phyloP scores from a whole-genome alignment of 1,140 invertebrate species.

The Pseudomyrmex pallidus region DNA sequence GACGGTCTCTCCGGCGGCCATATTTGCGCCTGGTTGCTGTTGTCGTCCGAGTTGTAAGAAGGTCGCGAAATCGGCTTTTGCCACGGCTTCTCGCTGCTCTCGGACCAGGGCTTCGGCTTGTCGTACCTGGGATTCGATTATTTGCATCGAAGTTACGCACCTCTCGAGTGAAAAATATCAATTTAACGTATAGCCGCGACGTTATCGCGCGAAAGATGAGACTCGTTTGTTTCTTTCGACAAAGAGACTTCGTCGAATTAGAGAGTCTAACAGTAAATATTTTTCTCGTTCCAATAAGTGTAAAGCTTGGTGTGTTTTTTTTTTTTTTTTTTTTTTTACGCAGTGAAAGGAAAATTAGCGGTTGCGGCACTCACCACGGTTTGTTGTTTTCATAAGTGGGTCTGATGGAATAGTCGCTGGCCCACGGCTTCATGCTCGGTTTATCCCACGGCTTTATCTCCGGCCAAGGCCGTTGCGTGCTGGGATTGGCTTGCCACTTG shows the following conservation, averaged over 20 bases:
- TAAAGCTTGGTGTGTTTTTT: neutral
- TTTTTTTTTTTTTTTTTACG: too few species aligned
- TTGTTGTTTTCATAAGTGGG: slow-evolving; percentile 79
- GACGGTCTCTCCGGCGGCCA: slow-evolving; percentile 82
- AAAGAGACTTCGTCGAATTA: slow-evolving; percentile 37
- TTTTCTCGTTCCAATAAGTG: slow-evolving; percentile 31
- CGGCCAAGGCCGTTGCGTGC: slow-evolving; percentile 82
- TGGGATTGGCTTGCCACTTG: slow-evolving; percentile 90
- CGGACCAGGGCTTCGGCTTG: slow-evolving; percentile 79
- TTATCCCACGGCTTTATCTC: slow-evolving; percentile 82
- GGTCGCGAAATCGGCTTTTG: slow-evolving; percentile 70
- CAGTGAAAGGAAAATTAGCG: slow-evolving; percentile 49
- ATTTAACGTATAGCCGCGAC: too few species aligned
- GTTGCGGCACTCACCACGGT: slow-evolving; percentile 75
- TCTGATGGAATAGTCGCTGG: slow-evolving; percentile 72
- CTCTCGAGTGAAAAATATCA: too few species aligned
- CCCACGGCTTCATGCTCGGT: slow-evolving; percentile 81
- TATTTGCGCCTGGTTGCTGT: slow-evolving; percentile 79
- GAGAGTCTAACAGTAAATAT: neutral
- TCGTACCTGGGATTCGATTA: slow-evolving; percentile 76
- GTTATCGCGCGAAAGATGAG: too few species aligned
- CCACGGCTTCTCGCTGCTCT: slow-evolving; percentile 79
- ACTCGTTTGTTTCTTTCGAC: neutral
- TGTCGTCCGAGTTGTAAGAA: slow-evolving; percentile 70
- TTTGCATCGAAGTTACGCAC: neutral